Base-by-base conservation (phyloP, 2,113 vertebrate species). In the Calidris pygmaea region DNA sequence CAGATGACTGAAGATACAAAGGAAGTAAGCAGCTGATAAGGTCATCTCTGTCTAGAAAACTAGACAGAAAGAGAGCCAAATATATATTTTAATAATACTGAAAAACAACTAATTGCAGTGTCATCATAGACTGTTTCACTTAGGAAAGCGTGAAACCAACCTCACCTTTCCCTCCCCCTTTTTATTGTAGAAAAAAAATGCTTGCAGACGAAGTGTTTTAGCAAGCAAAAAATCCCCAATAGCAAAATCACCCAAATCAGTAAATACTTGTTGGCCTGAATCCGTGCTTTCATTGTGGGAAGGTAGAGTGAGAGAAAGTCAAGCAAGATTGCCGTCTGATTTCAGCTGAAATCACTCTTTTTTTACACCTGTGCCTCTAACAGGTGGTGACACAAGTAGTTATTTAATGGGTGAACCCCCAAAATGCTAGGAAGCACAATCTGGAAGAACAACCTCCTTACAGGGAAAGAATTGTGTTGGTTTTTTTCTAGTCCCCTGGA, bases 41-140 rank as follows among this genome's bases (percentile, higher is more conserved):
- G 24, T 37, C 52, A 81, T 45, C 29, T 50, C 48, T 48, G 48
- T 48, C 48, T 48, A 90, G 63, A 77, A 83, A 66, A 88, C 23
- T 50, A 86, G 32, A 73, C 0, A 6, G 37, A 86, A 58, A 74
- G 37, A 86, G 53, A 74, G 30, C 52, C 63, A 95, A 80, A 83
- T 45, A 62, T 26, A 58, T 48, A 79, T 22, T 83, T 83, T 56
- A 82, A 88, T 73, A 92, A 83, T 56, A 77, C 29, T 68, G 34
- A 89, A 96, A 87, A 87, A 96, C 89, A 85, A 13, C 26, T 95
- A 94, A 91, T 63, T 91, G 65, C 70, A 78, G 23, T 81, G 47
- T 75, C 85, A 94, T 87, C 77, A 66, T 24, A 66, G 21, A 50
- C 32, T 58, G 12, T 50, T 75, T 88, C 20, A 67, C 63, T 89